These are phyloP conservation scores for Lagopus muta DNA, from an alignment of 2,113 vertebrate genomes.

Conservation along the genomic window DNA sequence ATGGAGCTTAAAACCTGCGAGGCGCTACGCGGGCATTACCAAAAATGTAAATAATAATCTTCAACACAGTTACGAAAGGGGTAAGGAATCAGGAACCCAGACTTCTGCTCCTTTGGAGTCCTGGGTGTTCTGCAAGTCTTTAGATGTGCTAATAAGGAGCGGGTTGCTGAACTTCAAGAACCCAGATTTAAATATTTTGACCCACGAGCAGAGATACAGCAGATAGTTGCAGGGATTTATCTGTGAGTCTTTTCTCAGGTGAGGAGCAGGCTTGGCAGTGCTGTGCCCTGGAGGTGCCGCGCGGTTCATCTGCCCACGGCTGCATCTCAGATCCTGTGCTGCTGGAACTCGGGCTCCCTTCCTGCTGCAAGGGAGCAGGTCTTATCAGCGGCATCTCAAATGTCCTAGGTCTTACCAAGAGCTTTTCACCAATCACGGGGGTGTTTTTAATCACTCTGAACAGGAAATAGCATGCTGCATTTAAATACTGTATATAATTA, in stretches of 20 bases:
- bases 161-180: neutral
- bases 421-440: neutral
- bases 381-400: constrained; percentile 47
- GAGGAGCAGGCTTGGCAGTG: neutral
- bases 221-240: neutral
- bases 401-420: neutral
- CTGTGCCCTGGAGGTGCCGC: neutral
- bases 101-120: neutral
- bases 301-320: neutral
- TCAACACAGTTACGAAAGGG: neutral
- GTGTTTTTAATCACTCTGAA: constrained; percentile 65
- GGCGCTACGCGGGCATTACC: rapidly evolving
- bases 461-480: constrained; percentile 72
- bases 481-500: constrained; percentile 72
- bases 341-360: neutral
- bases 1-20: rapidly evolving
- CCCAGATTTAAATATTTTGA: neutral
- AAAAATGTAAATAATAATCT: rapidly evolving
- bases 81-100: neutral
- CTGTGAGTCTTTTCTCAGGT: neutral
- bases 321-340: neutral
- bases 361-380: neutral
- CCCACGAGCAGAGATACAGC: neutral
- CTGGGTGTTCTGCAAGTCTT: neutral
- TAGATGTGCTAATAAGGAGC: constrained; percentile 22